Evolutionary conservation across 2,888 invertebrate species (phyloP), one percentile per base, ranked within the genome.

Genomic region (Steinernema carpocapsae): DNA sequence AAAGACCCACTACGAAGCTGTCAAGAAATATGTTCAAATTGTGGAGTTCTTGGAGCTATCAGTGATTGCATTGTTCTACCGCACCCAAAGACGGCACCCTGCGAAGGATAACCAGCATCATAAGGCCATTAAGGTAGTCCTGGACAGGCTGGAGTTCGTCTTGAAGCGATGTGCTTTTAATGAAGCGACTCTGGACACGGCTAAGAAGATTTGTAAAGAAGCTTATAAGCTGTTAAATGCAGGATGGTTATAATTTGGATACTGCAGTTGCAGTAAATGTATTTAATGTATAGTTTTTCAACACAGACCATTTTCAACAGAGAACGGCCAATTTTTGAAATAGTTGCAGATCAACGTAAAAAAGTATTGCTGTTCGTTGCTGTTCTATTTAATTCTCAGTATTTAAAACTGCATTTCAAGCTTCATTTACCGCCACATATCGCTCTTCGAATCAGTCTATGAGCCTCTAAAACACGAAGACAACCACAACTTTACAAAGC

Each of bases 1-100:
- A 17, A 64, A 14, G 32, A 64, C 24, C 14, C 29, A 17, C n/a
- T 17, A 29, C 32, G 29, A 29, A 17, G 37, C 7, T 17, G 19
- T 64, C 14, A 29, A 32, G 64, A 32, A 22, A 26, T 64, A 32
- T n/a, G 64, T 64, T 26, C 26, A 64, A 17, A 64, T 64, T 3
- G 64, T 64, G 17, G 32, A 64, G 6, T 64, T 64, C 19, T n/a
- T 29, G 17, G 64, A 64, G 37, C 64, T 29, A 14, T 26, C 64
- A 1, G 17, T 26, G 2, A 32, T 64, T 3, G 64, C 14, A 4
- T 32, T 64, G 12, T 64, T 64, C 64, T 64, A 64, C 64, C 64
- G 64, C 32, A 64, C 64, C 4, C 64, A 64, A 17, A 29, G 64
- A 19, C 14, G 64, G 1, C 14, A 64, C 32, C 64, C 64, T 29